Evolutionary conservation across 2,797 vertebrate species (phyloP), one percentile per base, ranked within the genome.

Genomic region (Chaenodraco wilsoni): DNA sequence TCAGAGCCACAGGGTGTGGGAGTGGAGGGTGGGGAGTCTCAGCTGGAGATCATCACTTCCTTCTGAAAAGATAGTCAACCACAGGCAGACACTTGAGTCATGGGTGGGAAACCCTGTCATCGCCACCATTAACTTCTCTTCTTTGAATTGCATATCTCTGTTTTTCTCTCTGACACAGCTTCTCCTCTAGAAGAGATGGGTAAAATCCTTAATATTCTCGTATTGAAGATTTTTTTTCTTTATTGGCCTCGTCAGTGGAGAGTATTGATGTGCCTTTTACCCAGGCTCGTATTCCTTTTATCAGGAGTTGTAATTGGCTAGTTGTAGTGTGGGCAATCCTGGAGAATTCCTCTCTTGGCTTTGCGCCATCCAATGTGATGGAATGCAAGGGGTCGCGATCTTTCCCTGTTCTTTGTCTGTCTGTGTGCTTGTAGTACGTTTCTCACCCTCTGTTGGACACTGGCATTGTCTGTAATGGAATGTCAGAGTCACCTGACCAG

Each of bases 351-450:
- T 72, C 4, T 16, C 23, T 5, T 87, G 88, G 84, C 82, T 78
- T 13, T 0, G 52, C 52, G 69, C 85, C 83, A 80, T 54, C 27
- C 67, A 79, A 72, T 85, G 85, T 77, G 70, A 63, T 76, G 88
- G 90, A 90, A 91, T 91, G 83, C 49, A 49, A 73, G 76, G 65
- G 77, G 84, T 89, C 50, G 68, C 60, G 82, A 74, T 81, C 80
- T 75, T 59, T 72, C 72, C 55, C 74, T 86, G 83, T 86, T 81
- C 79, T 71, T 68, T 83, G 79, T 87, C 43, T 80, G 58, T n/a
- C 5, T 67, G 27, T 65, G 74, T 58, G 51, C 76, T n/a, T 64
- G 72, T 56, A 58, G 55, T 65, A 7, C 59, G 44, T 76, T 71
- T 49, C 65, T 74, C 49, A 64, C 58, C 23, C 61, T 65, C 65